Evolutionary conservation across 2,888 invertebrate genomes (phyloP), one percentile per base, ranked within the genome.

Genomic region (Leucozona laternaria): DNA sequence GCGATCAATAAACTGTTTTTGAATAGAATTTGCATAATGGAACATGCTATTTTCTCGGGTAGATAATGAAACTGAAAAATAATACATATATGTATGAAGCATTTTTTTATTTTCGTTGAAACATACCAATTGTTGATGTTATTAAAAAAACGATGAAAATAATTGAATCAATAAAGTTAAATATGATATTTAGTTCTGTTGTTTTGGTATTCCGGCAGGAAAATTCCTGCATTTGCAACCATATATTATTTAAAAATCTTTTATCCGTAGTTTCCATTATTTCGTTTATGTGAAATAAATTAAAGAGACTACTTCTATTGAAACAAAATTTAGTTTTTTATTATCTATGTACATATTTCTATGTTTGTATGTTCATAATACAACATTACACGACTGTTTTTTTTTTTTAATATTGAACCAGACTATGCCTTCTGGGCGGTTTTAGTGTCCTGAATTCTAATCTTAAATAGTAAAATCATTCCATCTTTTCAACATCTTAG

Each of bases 1-100:
- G 0, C 88, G 88, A 0, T 57, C 45, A 8, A 88, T 6, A 48
- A 90, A 90, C 2, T 88, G 37, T 60, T 88, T 84, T 7, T 87
- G 73, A 25, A 90, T 62, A 11, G 85, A 28, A 45, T 88, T 60
- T 64, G 88, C 88, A 45, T 88, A 88, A 53, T 88, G 86, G 43
- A 75, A 88, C 89, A 90, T 89, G 34, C 81, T 88, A 13, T 79
- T 55, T 37, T 88, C 76, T 6, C 79, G 76, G 0, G 88, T 76
- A n/a, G 88, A 82, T 60, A 88, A 70, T 10, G 88, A 80, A 37
- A 89, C 90, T 90, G 34, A 45, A 40, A 53, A 37, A 22, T 3
- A 22, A 20, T 13, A 20, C 0, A 20, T 2, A 45, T 17, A 28
- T 5, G 4, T 0, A 20, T 2, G 13, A 15, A 50, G 48, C 10